phyloP scores from a whole-genome alignment of 2,888 invertebrate species.

The Drosophila lacicola region DNA sequence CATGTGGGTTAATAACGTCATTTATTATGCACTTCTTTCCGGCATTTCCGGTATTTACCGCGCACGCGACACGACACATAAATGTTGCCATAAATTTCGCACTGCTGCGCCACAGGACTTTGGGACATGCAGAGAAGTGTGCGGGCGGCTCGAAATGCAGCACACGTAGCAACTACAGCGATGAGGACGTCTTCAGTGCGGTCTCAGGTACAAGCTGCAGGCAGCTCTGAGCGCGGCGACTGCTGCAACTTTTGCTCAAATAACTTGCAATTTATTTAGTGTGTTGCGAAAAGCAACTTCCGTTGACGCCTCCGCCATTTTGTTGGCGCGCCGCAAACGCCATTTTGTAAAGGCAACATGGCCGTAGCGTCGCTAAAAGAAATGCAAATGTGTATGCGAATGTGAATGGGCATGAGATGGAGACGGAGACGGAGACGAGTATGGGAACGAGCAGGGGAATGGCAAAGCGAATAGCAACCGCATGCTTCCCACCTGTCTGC shows the following conservation, averaged over 20 bases:
- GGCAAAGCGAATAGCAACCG: slow-evolving; percentile 24
- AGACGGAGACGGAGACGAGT: too few species aligned
- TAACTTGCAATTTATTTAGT: slow-evolving; percentile 78
- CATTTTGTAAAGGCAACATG: slow-evolving; percentile 75
- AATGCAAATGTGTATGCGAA: slow-evolving; percentile 55
- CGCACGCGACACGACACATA: slow-evolving; percentile 82
- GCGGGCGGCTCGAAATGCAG: slow-evolving; percentile 48
- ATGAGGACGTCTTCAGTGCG: slow-evolving; percentile 65
- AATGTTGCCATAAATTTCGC: slow-evolving; percentile 80
- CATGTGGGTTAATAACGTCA: slow-evolving; percentile 81
- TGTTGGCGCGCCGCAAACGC: slow-evolving; percentile 77
- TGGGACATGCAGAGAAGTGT: background rate
- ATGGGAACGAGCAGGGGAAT: background rate
- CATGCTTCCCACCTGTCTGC: slow-evolving; percentile 44
- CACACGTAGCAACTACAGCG: slow-evolving; percentile 68
- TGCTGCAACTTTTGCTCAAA: slow-evolving; percentile 71
- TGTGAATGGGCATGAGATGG: slow-evolving; percentile 3
- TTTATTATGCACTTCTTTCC: slow-evolving; percentile 81
- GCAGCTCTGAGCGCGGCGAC: slow-evolving; percentile 41
- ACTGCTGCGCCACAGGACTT: slow-evolving; percentile 64
- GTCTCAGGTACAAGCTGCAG: slow-evolving; percentile 58
- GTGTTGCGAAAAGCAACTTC: slow-evolving; percentile 78
- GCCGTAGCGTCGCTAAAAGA: slow-evolving; percentile 54
- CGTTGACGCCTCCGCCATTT: slow-evolving; percentile 81
- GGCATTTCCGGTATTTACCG: slow-evolving; percentile 80